Percentiles rank a stretch among this genome's conserved stretches.
phyloP scores from a whole-genome alignment of 1,140 invertebrate species.

The Drosophila bipectinata region DNA sequence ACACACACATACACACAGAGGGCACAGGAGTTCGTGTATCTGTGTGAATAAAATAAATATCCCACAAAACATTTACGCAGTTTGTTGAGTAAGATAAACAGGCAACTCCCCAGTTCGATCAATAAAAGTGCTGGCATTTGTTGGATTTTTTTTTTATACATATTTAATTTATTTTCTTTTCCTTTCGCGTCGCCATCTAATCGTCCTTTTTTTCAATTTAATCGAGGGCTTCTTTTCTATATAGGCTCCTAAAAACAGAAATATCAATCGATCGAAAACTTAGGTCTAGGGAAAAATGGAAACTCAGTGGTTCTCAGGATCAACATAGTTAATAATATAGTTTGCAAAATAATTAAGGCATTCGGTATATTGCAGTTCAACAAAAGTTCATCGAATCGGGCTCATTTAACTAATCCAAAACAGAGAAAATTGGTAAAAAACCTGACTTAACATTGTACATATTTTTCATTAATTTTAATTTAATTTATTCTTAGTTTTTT shows the following conservation, averaged over 20 bases:
- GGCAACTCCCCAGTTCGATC: constrained; percentile 18
- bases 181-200: constrained; percentile 22
- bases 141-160: constrained; percentile 52
- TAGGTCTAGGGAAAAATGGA: constrained; percentile 40
- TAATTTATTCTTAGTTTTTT: constrained; percentile 48
- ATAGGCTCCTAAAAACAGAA: constrained; percentile 65
- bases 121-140: constrained; percentile 32
- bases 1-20: constrained; percentile 23
- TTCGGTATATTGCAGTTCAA: constrained; percentile 65
- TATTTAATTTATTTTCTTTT: constrained; percentile 71
- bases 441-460: constrained; percentile 61
- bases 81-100: constrained; percentile 55
- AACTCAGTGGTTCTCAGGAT: constrained; percentile 38
- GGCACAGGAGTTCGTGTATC: neutral
- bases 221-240: constrained; percentile 7
- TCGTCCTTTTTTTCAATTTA: constrained; percentile 22
- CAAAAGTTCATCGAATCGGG: constrained; percentile 45
- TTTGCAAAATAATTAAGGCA: constrained; percentile 68
- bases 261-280: constrained; percentile 61
- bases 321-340: constrained; percentile 53
- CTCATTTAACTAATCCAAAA: constrained; percentile 40
- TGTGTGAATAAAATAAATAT: constrained; percentile 72
- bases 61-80: constrained; percentile 59
- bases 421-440: constrained; percentile 23
- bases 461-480: constrained; percentile 45